phyloP scores from a whole-genome alignment of 1,140 invertebrate species.

The Schlechtendalia chinensis region DNA sequence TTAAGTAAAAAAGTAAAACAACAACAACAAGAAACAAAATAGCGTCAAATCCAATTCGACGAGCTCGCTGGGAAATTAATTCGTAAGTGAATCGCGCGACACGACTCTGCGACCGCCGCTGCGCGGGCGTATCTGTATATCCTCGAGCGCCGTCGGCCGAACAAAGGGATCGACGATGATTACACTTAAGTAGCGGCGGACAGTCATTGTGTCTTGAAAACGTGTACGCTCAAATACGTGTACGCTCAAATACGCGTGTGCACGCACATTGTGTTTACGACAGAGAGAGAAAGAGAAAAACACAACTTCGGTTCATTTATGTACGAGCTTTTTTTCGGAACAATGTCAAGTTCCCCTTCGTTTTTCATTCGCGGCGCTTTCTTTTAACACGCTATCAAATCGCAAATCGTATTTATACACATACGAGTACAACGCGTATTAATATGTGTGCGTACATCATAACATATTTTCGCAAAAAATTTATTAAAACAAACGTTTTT shows the following conservation, averaged over 20 bases:
- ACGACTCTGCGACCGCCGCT: too few relatives aligned
- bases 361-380: background rate
- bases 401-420: too few relatives aligned
- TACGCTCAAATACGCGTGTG: background rate
- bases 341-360: background rate
- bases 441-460: background rate
- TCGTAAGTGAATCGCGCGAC: too few relatives aligned
- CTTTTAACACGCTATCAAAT: background rate
- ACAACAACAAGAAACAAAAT: too few relatives aligned
- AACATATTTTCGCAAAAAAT: too few relatives aligned
- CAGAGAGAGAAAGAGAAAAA: too few relatives aligned
- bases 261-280: background rate
- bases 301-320: background rate
- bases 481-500: too few relatives aligned
- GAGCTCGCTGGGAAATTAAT: too few relatives aligned
- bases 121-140: too few relatives aligned
- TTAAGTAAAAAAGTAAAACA: too few relatives aligned
- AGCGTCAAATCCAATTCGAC: too few relatives aligned
- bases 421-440: background rate
- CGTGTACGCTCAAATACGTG: background rate
- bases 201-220: background rate
- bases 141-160: too few relatives aligned
- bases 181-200: background rate
- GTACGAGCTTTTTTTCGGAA: background rate
- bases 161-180: slow-evolving; percentile 14